A percentile compares a stretch with the other conserved stretches of the same genome.
These are phyloP conservation scores for Druon quercuslanigerum DNA, from an alignment of 1,140 invertebrate genomes.

Conservation along the genomic window DNA sequence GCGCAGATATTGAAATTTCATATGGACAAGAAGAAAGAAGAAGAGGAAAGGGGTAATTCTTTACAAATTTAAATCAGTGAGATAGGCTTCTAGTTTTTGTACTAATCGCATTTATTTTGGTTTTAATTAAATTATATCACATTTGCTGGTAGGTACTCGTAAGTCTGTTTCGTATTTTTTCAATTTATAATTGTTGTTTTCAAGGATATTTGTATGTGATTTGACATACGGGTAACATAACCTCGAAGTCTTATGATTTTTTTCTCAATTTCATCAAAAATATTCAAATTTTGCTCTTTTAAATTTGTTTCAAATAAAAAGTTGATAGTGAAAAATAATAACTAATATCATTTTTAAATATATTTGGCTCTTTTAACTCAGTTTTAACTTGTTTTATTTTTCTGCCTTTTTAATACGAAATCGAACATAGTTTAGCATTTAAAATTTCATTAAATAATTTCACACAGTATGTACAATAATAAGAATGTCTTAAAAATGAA, in stretches of 20 bases:
- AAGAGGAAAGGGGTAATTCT: constrained; percentile 40
- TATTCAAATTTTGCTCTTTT: too few relatives aligned
- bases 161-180: background rate
- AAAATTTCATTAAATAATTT: too few relatives aligned
- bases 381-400: too few relatives aligned
- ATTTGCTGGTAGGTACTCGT: background rate
- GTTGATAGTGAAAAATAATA: too few relatives aligned
- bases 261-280: background rate
- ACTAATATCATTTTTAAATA: too few relatives aligned
- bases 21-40: constrained; percentile 42
- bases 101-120: background rate
- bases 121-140: constrained; percentile 19
- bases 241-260: background rate
- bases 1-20: too few relatives aligned
- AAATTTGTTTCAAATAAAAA: too few relatives aligned
- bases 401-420: too few relatives aligned
- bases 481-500: too few relatives aligned
- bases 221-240: background rate
- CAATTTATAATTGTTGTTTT: background rate
- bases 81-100: background rate
- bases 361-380: too few relatives aligned
- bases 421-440: too few relatives aligned
- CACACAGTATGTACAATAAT: too few relatives aligned
- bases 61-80: background rate
- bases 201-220: background rate